Base-by-base conservation (phyloP, 2,113 vertebrate species). In the Pipra filicauda region DNA sequence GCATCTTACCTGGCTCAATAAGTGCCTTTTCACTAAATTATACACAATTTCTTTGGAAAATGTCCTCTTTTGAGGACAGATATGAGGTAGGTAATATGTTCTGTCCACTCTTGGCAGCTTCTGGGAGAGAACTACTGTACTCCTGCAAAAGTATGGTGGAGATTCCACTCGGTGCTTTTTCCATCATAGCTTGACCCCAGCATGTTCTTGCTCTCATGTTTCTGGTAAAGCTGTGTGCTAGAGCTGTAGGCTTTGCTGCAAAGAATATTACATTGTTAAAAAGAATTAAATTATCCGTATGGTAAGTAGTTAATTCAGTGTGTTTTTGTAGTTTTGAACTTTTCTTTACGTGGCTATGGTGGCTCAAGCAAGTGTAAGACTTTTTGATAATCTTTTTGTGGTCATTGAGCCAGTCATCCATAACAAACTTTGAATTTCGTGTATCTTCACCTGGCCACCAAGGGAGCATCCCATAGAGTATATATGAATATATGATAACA, bases 121-220 rank as follows among this genome's bases (percentile, higher is more conserved):
- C 55, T 77, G 21, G 46, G 28, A 31, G 28, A 66, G 39, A 91
- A 43, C 23, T 66, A 37, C 28, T 59, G 5, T 58, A 30, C 26
- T 46, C 30, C 35, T 54, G 18, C 20, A 71, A 11, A 72, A 58
- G 15, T 27, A 3, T 22, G 22, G 55, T 26, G 21, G 9, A 51
- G 54, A 75, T 91, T 90, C 44, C n/a, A 12, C 21, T 54, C 74
- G 9, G 30, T 81, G 39, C 28, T 69, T 92, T 85, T 88, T 75
- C 65, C 16, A 5, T 57, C 0, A 1, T 64, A 74, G 12, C 39
- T 88, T 76, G 37, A 48, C 43, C 73, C 15, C 54, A 66, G 51
- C 8, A 0, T 70, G 26, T 72, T 90, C 67, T 2, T 2, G 0
- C 27, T 70, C 31, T 66, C 3, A 0, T 18, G 1, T 57, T 80